Evolutionary conservation across 2,797 vertebrate genomes (phyloP), one percentile per base, ranked within the genome.

Genomic region (Betta splendens): DNA sequence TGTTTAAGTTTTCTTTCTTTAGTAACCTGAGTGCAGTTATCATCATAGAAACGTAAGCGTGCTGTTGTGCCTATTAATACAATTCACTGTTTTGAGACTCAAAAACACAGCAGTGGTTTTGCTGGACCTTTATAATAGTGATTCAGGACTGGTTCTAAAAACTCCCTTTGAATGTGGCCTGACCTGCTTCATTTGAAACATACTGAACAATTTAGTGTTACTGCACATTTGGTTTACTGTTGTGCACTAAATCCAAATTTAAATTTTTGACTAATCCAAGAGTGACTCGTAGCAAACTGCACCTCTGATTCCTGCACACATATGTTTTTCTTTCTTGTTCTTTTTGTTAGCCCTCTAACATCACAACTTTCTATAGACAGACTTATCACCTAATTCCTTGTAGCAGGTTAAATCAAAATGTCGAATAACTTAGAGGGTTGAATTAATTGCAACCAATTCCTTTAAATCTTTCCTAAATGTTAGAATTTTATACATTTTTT

Each of bases 171-270:
- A 17, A 17, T 5, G 7, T 3, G 33, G 7, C 33, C 33, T 12
- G 9, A 35, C 15, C 22, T 5, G 12, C 35, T 33, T 51, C 3
- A 23, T 52, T 4, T 46, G 35, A 46, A 59, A 64, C 40, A 66
- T 10, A 50, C 9, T 0, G n/a, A 21, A 18, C 17, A 20, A 20
- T 33, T 22, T n/a, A 17, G 8, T 35, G 21, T 26, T 35, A 16
- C 13, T 5, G 33, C 49, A 42, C 32, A 29, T 36, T 38, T 66
- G 29, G 55, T 36, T 52, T 44, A 57, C 50, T 39, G 54, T 57
- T 28, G 37, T 47, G 22, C 13, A 52, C 57, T 25, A 44, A 23
- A 46, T 46, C 40, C 3, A 31, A 23, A 40, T 35, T 58, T 52
- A n/a, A n/a, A n/a, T n/a, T n/a, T 54, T 26, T 17, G 59, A 20